A percentile compares a stretch with the other conserved stretches of the same genome.
Conservation (phyloP, 2,113 vertebrate genomes). For the Varanus komodoensis region DNA sequence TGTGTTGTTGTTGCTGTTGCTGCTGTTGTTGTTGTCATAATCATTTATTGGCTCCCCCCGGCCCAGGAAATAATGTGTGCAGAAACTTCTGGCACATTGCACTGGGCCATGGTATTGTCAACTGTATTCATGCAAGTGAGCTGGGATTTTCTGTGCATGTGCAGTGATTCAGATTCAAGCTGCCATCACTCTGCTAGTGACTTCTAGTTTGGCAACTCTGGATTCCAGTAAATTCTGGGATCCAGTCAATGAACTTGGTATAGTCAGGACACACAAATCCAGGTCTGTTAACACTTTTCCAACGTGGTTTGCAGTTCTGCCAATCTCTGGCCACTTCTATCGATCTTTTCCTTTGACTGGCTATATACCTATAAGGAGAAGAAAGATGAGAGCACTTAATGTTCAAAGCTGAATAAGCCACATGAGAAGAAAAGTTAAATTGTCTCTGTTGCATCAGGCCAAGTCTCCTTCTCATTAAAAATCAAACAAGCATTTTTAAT, state of each 20-base stretch:
- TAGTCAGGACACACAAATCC: neutral
- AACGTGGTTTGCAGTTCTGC: conserved; percentile 52
- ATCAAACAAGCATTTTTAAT: conserved; percentile 74
- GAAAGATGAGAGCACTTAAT: conserved; percentile 63
- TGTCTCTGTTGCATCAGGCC: conserved; percentile 69
- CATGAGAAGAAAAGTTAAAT: conserved; percentile 74
- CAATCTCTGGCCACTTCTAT: neutral
- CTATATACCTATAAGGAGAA: conserved; percentile 67
- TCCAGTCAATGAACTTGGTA: neutral
- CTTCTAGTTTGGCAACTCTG: neutral
- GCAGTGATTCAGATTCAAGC: neutral
- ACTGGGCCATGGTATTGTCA: neutral
- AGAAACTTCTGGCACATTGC: neutral
- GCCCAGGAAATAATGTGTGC: neutral
- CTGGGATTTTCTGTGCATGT: neutral
- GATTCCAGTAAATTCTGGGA: neutral
- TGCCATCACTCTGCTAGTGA: no score
- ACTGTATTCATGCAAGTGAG: neutral
- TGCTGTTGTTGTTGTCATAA: neutral
- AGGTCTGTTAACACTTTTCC: conserved; percentile 47
- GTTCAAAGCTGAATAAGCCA: conserved; percentile 70
- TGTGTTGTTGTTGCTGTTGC: neutral
- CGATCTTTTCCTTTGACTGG: conserved; percentile 22
- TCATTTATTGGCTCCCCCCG: neutral
- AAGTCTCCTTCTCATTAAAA: conserved; percentile 79